Percentiles rank a stretch among this genome's conserved stretches.
These are phyloP conservation scores for Papilio polyxenes DNA, from an alignment of 1,140 invertebrate genomes.

Conservation along the genomic window DNA sequence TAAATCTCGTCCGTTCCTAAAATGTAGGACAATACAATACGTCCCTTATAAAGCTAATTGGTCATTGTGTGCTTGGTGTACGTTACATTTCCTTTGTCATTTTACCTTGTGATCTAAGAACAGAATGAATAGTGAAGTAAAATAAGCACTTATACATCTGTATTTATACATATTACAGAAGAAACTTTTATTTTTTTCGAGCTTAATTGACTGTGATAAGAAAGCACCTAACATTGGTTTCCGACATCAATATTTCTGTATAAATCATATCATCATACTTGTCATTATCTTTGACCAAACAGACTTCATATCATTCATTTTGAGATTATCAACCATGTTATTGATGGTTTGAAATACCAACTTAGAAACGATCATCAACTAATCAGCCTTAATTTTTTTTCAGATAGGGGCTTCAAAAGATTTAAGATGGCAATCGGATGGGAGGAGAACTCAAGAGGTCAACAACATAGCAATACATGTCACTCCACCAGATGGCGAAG, in stretches of 20 bases:
- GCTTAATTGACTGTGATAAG: too few relatives aligned
- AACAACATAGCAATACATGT: constrained; percentile 76
- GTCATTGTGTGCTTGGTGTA: not conserved
- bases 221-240: too few relatives aligned
- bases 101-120: constrained; percentile 1
- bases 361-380: too few relatives aligned
- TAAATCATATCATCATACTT: too few relatives aligned
- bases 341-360: too few relatives aligned
- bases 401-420: constrained; percentile 73
- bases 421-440: constrained; percentile 58
- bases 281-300: too few relatives aligned
- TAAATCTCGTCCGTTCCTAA: not conserved
- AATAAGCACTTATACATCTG: not conserved
- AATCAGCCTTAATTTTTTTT: constrained; percentile 39
- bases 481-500: constrained; percentile 75
- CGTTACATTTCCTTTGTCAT: not conserved
- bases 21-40: not conserved
- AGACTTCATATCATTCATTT: too few relatives aligned
- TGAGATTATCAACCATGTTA: too few relatives aligned
- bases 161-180: too few relatives aligned
- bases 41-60: constrained; percentile 3
- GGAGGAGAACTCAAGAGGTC: constrained; percentile 52
- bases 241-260: too few relatives aligned
- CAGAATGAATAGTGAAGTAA: not conserved
- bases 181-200: too few relatives aligned